Evolutionary conservation across 1,140 invertebrate species (phyloP), one percentile per base, ranked within the genome.

Genomic region (Dendroctonus ponderosae): DNA sequence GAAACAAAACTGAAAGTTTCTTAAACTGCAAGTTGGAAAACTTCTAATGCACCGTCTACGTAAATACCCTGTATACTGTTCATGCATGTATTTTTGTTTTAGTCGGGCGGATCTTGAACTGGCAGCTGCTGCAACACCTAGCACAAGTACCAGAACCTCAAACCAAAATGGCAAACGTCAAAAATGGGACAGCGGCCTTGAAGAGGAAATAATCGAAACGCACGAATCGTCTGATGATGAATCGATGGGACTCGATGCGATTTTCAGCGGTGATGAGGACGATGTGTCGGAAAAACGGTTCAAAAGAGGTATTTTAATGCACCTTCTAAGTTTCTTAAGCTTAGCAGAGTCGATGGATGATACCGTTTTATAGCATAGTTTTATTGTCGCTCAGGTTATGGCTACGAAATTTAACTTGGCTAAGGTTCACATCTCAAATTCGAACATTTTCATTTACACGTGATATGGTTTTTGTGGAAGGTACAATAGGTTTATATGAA

Each of bases 131-230:
- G n/a, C 1, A 26, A 39, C 49, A 46, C 48, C 50, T 37, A 43
- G 42, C 26, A 56, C 66, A 37, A 62, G 63, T 14, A 48, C 63
- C 26, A 48, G 38, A 12, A 8, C 61, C 9, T 39, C 49, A 43
- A 59, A 62, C 43, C n/a, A 69, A 64, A 63, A 70, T 62, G n/a
- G 63, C 60, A 76, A 84, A 75, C 73, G 83, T n/a, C 81, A 84
- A 73, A 86, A 86, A 74, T 77, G 85, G 41, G 84, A 86, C 73
- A 85, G 82, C 66, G 84, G 84, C 5, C 76, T 86, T 14, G 83
- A 80, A 3, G 83, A 84, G 52, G 80, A 81, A 57, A 72, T 76
- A 8, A 46, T 72, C 7, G 71, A 72, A 43, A 67, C 57, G 37
- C 58, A 70, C 46, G 63, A 70, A 66, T 66, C 68, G 5, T 73